Base-by-base conservation (phyloP, 1,140 invertebrate genomes). In the Andricus grossulariae region DNA sequence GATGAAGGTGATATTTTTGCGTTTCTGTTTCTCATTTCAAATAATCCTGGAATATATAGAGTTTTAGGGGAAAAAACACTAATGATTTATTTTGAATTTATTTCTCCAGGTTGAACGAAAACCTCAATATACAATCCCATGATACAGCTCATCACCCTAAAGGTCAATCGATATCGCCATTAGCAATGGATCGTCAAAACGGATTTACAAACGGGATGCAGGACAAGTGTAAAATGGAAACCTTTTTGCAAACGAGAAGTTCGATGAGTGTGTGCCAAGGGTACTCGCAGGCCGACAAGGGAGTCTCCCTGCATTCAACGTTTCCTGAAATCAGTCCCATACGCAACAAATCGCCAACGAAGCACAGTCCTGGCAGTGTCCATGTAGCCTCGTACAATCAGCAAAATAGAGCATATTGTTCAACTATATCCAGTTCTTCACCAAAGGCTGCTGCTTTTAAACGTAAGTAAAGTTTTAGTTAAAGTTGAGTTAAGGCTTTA, bases 101-200 rank as follows among this genome's bases (percentile, higher is more conserved):
- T 55, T 5, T 76, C 72, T 80, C 8, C 80, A 91, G 90, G 80
- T 91, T 90, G 11, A 91, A 82, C 84, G 90, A 92, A 75, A 88
- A 87, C 81, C 78, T 90, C 18, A 88, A 74, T 76, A 81, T 90
- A 70, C 86, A 87, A 75, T 74, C 84, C 19, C 82, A 87, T 16
- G 12, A 39, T n/a, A 39, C 12, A 32, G 66, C 72, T 13, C 80
- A 87, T 81, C 88, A 86, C 3, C 83, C 88, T 7, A 91, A 91
- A 74, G 91, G 88, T 77, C 88, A 91, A 66, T 91, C 90, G 19
- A 91, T 91, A 82, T 92, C 90, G 7, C 91, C 91, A 0, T 73
- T 91, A 72, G 90, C 90, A 54, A 91, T 91, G 91, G 90, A 92
- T 50, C 87, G 87, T 80, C 88, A 89, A 72, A 91, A 92, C 70